phyloP scores from a whole-genome alignment of 2,888 invertebrate species.

The Phyllotreta striolata region DNA sequence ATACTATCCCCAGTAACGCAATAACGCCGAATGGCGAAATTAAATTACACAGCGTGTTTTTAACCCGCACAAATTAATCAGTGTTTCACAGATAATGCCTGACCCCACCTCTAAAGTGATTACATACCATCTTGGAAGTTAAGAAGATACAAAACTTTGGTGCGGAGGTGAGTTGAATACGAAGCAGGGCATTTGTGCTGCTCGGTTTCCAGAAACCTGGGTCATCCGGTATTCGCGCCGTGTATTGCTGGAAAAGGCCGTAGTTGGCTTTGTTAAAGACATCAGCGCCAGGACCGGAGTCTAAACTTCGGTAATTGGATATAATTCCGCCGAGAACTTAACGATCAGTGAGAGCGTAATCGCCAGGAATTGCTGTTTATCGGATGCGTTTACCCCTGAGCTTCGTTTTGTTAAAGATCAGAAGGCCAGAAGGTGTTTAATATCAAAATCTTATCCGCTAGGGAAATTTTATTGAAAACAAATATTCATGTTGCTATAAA shows the following conservation, averaged over 20 bases:
- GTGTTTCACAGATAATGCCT: constrained; percentile 39
- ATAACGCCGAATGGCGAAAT: constrained; percentile 22
- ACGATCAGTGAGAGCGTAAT: constrained; percentile 21
- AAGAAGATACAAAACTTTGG: constrained; percentile 59
- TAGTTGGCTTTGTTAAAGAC: constrained; percentile 56
- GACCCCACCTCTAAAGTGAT: constrained; percentile 51
- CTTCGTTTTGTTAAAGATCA: neutral
- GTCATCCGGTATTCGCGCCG: constrained; percentile 51
- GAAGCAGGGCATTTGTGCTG: constrained; percentile 58
- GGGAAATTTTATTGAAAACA: no score
- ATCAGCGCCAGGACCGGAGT: constrained; percentile 46
- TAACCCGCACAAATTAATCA: constrained; percentile 43
- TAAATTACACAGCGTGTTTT: constrained; percentile 29
- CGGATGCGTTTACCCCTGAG: neutral
- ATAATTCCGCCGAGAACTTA: constrained; percentile 15
- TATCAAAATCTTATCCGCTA: no score
- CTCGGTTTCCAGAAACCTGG: constrained; percentile 51
- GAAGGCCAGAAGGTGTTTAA: neutral
- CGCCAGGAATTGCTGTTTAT: constrained; percentile 12
- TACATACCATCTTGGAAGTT: constrained; percentile 55
- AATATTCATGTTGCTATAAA: no score
- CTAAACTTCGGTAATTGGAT: constrained; percentile 27
- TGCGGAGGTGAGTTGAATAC: constrained; percentile 56
- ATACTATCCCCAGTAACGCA: constrained; percentile 13
- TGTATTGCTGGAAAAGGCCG: constrained; percentile 50